These are phyloP conservation scores for Tursiops truncatus DNA, from an alignment of 2,113 vertebrate species.

Conservation along the genomic window DNA sequence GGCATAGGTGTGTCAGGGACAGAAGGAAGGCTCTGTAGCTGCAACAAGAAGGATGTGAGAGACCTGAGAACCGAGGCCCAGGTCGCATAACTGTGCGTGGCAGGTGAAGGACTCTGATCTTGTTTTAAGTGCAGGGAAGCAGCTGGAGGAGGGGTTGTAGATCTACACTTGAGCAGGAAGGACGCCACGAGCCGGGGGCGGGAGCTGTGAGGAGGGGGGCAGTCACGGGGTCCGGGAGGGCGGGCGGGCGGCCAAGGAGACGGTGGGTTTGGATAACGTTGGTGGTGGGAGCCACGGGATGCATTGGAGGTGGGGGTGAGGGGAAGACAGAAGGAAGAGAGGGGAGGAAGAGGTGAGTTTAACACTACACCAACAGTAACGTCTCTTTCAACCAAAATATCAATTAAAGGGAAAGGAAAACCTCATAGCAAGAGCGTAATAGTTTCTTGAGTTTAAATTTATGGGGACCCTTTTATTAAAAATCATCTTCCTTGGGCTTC, in stretches of 20 bases:
- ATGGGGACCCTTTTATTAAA: neutral
- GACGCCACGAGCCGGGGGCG: no score
- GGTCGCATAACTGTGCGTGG: rapidly evolving
- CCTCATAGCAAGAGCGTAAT: neutral
- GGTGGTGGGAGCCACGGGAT: neutral
- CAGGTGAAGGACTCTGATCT: neutral
- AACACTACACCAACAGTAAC: neutral
- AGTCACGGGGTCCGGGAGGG: neutral
- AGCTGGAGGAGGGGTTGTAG: neutral
- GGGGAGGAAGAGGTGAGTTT: neutral
- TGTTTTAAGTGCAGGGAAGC: neutral
- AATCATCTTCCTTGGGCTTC: neutral
- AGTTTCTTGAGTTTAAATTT: neutral
- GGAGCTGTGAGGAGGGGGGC: no score
- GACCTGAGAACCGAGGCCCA: neutral
- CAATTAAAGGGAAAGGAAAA: neutral
- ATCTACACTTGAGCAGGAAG: neutral
- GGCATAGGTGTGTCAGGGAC: neutral
- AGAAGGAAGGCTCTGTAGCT: neutral
- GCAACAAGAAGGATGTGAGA: neutral
- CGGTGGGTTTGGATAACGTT: neutral
- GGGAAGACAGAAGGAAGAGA: neutral
- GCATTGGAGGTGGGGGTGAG: neutral
- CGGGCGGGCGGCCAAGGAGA: neutral
- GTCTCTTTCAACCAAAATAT: neutral